A percentile compares a stretch with the other conserved stretches of the same genome.
phyloP scores from a whole-genome alignment of 1,140 invertebrate genomes.

The Magallana ariakensis region DNA sequence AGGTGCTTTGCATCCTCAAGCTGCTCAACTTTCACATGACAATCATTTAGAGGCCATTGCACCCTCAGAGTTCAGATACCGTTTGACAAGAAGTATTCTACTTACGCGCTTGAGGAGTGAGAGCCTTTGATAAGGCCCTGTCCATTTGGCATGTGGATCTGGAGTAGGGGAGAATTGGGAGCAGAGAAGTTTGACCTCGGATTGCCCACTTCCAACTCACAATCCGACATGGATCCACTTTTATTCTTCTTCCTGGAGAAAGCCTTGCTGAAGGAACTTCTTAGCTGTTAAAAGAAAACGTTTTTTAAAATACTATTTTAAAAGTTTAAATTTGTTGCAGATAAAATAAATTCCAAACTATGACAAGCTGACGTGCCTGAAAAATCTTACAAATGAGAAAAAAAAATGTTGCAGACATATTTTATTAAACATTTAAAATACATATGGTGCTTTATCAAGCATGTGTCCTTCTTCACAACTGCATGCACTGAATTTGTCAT shows the following conservation, averaged over 20 bases:
- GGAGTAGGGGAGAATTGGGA: slow-evolving; percentile 79
- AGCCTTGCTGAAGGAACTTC: slow-evolving; percentile 98
- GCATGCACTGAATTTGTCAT: neutral
- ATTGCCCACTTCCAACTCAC: slow-evolving; percentile 80
- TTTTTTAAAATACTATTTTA: neutral
- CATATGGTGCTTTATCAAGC: too few relatives aligned
- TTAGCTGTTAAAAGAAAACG: slow-evolving; percentile 83
- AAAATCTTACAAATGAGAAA: too few relatives aligned
- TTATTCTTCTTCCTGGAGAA: slow-evolving; percentile 88
- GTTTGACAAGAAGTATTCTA: slow-evolving; percentile 50
- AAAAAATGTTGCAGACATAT: too few relatives aligned
- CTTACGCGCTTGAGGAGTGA: slow-evolving; percentile 81
- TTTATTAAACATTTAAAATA: too few relatives aligned
- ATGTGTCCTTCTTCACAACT: too few relatives aligned
- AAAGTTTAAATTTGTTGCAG: too few relatives aligned
- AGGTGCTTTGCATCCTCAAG: neutral
- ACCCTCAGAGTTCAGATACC: neutral
- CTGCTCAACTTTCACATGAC: neutral
- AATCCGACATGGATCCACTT: slow-evolving; percentile 85
- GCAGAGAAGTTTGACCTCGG: slow-evolving; percentile 78
- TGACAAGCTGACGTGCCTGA: neutral
- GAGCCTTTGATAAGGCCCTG: slow-evolving; percentile 78
- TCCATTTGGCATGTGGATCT: slow-evolving; percentile 72
- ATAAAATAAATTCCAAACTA: too few relatives aligned
- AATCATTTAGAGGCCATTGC: neutral